Base-by-base conservation (phyloP, 23 tunicate species). In the Ascidia mentula region DNA sequence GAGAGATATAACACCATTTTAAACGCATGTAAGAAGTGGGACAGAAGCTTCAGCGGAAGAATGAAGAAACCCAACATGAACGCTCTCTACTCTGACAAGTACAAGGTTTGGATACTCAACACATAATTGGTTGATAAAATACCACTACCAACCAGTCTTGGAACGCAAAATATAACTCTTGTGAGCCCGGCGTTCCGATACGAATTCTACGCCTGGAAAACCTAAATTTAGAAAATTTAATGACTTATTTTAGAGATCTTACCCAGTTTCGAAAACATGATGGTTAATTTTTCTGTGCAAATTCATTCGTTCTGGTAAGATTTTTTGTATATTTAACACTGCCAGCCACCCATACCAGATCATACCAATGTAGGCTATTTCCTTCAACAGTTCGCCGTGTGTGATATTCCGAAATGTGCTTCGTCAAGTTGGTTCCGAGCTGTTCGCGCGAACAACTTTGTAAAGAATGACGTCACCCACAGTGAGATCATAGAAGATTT, bases 341-440 rank as follows among this genome's bases (percentile, higher is more conserved):
- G n/a, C n/a, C n/a, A n/a, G n/a, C n/a, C n/a, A n/a, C n/a, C n/a
- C n/a, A n/a, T n/a, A n/a, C n/a, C n/a, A n/a, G n/a, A n/a, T n/a
- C n/a, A n/a, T n/a, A n/a, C n/a, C n/a, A n/a, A n/a, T n/a, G n/a
- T n/a, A n/a, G n/a, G n/a, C n/a, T n/a, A n/a, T n/a, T n/a, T n/a
- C n/a, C n/a, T n/a, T n/a, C n/a, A n/a, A 70, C 37, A 70, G 74
- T 32, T 70, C 13, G 74, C 74, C 6, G 74, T 70, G 36, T 70
- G 74, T 34, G 74, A 9, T 33, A 70, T 70, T 2, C 74, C 37
- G 2, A 9, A 18, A 18, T 70, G 74, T 30, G 74, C 32, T 6
- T 22, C 18, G 8, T 18, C 31, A 3, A 70, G 34, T 2, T 70
- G 74, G 74, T 36, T 33, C n/a, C 37, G 74, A 20, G 74, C 22